Conservation (phyloP, 2,888 invertebrate genomes). For the Hirudinaria manillensis region DNA sequence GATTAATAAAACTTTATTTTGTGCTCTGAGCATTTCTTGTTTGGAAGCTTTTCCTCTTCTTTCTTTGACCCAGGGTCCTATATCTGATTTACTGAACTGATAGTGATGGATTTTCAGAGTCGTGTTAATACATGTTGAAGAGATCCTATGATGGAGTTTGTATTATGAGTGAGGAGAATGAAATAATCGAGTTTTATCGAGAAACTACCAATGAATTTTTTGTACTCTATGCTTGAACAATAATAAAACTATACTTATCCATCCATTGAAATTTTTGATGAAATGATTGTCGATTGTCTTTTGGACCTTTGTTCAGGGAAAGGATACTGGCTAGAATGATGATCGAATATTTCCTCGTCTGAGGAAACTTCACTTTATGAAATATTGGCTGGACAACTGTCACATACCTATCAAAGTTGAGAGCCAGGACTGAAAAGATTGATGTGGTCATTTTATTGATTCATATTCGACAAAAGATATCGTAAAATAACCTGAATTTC, state of each 20-base stretch:
- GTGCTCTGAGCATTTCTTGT: conserved; percentile 23
- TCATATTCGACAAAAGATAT: conserved; percentile 35
- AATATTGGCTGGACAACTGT: conserved; percentile 34
- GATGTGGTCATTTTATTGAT: conserved; percentile 31
- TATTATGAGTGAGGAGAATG: conserved; percentile 28
- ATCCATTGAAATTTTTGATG: conserved; percentile 18
- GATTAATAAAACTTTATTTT: conserved; percentile 28
- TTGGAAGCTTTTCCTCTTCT: background rate
- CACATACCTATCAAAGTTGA: conserved; percentile 37
- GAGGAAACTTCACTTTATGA: conserved; percentile 31
- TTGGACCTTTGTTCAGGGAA: conserved; percentile 29
- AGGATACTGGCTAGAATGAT: conserved; percentile 26
- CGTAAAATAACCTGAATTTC: conserved; percentile 12
- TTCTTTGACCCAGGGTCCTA: background rate
- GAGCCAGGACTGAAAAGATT: conserved; percentile 34
- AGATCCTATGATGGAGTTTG: conserved; percentile 30
- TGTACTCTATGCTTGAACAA: conserved; percentile 13
- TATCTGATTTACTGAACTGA: no score
- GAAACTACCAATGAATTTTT: conserved; percentile 21
- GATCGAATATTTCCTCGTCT: background rate
- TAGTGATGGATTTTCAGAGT: no score
- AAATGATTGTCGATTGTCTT: conserved; percentile 24
- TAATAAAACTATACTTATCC: no score
- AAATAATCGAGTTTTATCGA: conserved; percentile 29
- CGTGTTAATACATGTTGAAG: conserved; percentile 4